Evolutionary conservation across 1,140 invertebrate genomes (phyloP), one percentile per base, ranked within the genome.

Genomic region (Brachionus manjavacas): DNA sequence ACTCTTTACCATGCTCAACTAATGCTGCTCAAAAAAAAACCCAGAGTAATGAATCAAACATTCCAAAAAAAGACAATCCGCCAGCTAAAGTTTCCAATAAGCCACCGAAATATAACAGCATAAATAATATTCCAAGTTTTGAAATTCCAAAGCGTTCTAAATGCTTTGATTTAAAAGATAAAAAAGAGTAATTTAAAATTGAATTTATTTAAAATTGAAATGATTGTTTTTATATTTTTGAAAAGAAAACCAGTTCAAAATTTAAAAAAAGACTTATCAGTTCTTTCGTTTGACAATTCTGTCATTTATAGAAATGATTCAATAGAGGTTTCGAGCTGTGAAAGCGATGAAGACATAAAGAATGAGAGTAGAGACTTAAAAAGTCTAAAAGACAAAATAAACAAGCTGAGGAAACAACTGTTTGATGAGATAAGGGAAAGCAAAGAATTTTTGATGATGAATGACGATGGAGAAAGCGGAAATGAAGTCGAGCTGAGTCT

Each of bases 401-500:
- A 25, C 23, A 11, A 20, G 12, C 23, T 76, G 8, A 76, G 72
- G 49, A 46, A 76, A 49, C 16, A 76, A n/a, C 31, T 76, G 6
- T 76, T 76, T 28, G 14, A 49, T 14, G 72, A 76, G 14, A 76
- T 76, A 12, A 76, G 16, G 52, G 20, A 46, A 12, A 76, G 72
- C 8, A 49, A 49, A 49, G 41, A 76, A 28, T 35, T 49, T 20
- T 76, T 76, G 16, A 31, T 39, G 68, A 72, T 39, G 16, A 41
- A 72, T 41, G 68, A 41, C 9, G 35, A 72, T 23, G 7, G 7
- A 60, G 66, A 70, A 16, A 49, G 43, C n/a, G 72, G 46, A 76
- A 76, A 49, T 49, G 72, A 76, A 49, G 46, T 76, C 8, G 72
- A 76, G 41, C 43, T 72, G 12, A 72, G 68, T 16, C 9, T 72